These are phyloP conservation scores for Rissa tridactyla DNA, from an alignment of 2,113 vertebrate species.

Conservation along the genomic window DNA sequence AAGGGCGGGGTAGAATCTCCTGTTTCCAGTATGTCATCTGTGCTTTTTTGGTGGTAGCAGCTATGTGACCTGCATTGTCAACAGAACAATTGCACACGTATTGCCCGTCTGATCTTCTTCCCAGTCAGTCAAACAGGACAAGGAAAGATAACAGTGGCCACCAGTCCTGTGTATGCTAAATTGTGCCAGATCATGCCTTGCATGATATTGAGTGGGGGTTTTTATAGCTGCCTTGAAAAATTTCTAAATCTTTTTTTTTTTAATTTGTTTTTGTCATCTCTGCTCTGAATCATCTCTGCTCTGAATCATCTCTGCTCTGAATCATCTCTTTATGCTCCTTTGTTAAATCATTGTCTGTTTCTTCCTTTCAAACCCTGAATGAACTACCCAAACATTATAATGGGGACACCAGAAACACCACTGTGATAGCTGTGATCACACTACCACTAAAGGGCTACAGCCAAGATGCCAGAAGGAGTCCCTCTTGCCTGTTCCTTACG, in stretches of 20 bases:
- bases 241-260: background rate
- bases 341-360: background rate
- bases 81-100: fast-evolving
- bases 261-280: background rate
- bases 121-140: background rate
- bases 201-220: fast-evolving
- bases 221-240: background rate
- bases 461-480: background rate
- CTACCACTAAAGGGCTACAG: background rate
- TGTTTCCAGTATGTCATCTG: background rate
- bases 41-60: background rate
- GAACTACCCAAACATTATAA: background rate
- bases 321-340: background rate
- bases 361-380: background rate
- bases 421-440: background rate
- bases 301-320: background rate
- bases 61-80: background rate
- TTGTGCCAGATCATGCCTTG: background rate
- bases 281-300: background rate
- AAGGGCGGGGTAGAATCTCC: background rate
- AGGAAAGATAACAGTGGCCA: background rate
- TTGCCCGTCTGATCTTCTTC: background rate
- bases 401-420: background rate
- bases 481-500: background rate
- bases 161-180: background rate